Evolutionary conservation across 2,113 vertebrate genomes (phyloP), one percentile per base, ranked within the genome.

Genomic region (Aptenodytes patagonicus): DNA sequence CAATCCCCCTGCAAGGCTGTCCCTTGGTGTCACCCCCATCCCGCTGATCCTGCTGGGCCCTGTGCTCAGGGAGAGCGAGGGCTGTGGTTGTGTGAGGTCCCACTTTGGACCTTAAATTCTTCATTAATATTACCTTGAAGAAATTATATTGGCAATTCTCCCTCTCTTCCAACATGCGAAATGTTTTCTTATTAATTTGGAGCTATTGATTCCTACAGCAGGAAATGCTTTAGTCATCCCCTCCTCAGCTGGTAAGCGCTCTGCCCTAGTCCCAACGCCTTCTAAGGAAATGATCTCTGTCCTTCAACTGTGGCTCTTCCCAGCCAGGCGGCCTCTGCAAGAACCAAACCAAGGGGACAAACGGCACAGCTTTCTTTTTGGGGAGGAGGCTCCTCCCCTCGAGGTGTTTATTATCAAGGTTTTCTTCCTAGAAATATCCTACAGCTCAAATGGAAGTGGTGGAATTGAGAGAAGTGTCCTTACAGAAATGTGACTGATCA

Each of bases 401-500:
- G 9, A 65, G 17, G 7, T 40, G 28, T 68, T 73, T 60, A 47
- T 89, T 62, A 42, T 82, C 5, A 32, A 52, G 9, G 29, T 75
- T 93, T 70, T 87, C 52, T 75, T 82, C 62, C 69, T 65, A 65
- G 49, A 87, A 87, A 40, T 57, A 93, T 20, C 69, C n/a, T 76
- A 28, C 14, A 52, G 28, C 21, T 87, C 44, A 61, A 85, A 57
- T 17, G 5, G 61, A 79, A 94, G 49, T 19, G 21, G n/a, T 18
- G 25, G 29, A 19, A 52, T 18, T 57, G 57, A 90, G 26, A 83
- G 28, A 70, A 68, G 15, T 38, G 26, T 64, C 61, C 32, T 64
- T 64, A 20, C 8, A n/a, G 55, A 65, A 89, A 57, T 24, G 14
- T 25, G 58, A 61, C 40, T 47, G 46, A 71, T 19, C 7, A 8